A percentile compares a stretch with the other conserved stretches of the same genome.
Evolutionary conservation across 1,140 invertebrate species (phyloP).

Genomic region (Apis mellifera): DNA sequence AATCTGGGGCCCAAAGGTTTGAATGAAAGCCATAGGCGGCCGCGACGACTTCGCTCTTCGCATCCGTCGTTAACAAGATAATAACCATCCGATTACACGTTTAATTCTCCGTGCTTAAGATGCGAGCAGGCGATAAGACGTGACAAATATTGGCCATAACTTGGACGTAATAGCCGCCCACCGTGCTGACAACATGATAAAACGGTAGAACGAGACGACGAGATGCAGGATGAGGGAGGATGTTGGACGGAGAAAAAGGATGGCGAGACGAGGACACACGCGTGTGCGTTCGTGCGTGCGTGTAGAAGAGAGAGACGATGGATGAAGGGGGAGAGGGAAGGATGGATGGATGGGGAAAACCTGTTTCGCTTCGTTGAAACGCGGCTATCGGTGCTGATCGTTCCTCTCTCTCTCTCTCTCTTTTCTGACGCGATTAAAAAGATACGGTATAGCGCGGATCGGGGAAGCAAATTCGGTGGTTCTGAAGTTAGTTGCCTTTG

Average conservation of each 20-base stretch:
- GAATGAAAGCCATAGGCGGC: neutral
- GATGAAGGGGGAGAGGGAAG: constrained; percentile 18
- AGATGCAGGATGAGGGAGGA: neutral
- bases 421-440: constrained; percentile 35
- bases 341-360: constrained; percentile 60
- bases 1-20: constrained; percentile 2
- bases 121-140: constrained; percentile 73
- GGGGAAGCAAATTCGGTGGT: neutral
- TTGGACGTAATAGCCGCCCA: constrained; percentile 63
- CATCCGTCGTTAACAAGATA: constrained; percentile 75
- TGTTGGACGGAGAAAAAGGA: neutral
- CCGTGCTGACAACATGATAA: constrained; percentile 67
- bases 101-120: constrained; percentile 76
- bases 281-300: constrained; percentile 33
- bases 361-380: constrained; percentile 67
- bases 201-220: constrained; percentile 9
- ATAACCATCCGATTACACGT: constrained; percentile 76
- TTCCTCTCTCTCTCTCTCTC: neutral
- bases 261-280: neutral
- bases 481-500: neutral
- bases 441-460: neutral
- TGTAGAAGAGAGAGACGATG: constrained; percentile 39
- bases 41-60: constrained; percentile 41
- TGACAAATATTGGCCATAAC: constrained; percentile 79
- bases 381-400: constrained; percentile 31